Evolutionary conservation across 2,113 vertebrate species (phyloP).

Genomic region (Machaerirhynchus nigripectus): DNA sequence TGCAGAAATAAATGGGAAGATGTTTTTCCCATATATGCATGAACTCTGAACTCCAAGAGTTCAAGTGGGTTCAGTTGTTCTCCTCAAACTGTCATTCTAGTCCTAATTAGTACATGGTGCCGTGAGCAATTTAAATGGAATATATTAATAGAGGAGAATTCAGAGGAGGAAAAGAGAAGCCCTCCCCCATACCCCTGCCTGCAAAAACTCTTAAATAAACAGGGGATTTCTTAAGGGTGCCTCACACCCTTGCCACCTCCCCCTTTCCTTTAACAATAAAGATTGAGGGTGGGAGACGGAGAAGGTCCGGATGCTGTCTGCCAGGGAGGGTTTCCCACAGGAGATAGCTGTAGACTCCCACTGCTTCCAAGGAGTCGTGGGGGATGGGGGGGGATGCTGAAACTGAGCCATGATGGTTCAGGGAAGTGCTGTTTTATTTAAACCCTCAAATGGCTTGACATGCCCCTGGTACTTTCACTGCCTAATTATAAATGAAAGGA

Average conservation of each 20-base stretch:
- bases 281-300: conserved; percentile 36
- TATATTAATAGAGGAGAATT: conserved; percentile 69
- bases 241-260: conserved; percentile 54
- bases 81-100: conserved; percentile 43
- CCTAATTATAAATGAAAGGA: conserved; percentile 66
- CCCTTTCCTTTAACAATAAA: conserved; percentile 51
- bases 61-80: conserved; percentile 33
- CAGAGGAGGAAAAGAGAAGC: conserved; percentile 35
- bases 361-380: conserved; percentile 3
- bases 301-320: conserved; percentile 36
- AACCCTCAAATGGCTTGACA: conserved; percentile 55
- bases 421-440: conserved; percentile 29
- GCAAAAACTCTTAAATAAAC: conserved; percentile 62
- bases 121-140: conserved; percentile 71
- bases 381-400: not conserved
- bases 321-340: conserved; percentile 53
- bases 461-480: conserved; percentile 52
- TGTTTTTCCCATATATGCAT: conserved; percentile 41
- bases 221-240: conserved; percentile 62
- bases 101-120: conserved; percentile 46
- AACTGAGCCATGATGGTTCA: conserved; percentile 15
- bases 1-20: conserved; percentile 63
- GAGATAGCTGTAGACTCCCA: conserved; percentile 22
- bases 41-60: conserved; percentile 49
- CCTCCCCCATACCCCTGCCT: conserved; percentile 37